phyloP scores from a whole-genome alignment of 2,888 invertebrate species.

The Gastracanthus pulcherrimus region DNA sequence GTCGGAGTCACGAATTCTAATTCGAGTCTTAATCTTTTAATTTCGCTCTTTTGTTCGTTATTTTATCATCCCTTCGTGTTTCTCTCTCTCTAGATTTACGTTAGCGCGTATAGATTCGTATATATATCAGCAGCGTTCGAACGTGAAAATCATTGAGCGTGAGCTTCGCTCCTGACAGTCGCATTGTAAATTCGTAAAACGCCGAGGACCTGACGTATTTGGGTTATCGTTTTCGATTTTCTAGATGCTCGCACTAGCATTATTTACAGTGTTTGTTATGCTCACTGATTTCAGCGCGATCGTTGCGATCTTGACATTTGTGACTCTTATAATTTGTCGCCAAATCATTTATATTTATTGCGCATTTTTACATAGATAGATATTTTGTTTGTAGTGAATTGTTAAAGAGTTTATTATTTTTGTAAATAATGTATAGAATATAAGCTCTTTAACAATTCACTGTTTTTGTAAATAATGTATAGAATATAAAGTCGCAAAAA shows the following conservation, averaged over 20 bases:
- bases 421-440: neutral
- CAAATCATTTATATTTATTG: constrained; percentile 18
- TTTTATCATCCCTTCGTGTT: neutral
- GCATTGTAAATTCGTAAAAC: constrained; percentile 48
- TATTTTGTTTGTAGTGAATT: neutral
- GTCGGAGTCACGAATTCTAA: too few species aligned
- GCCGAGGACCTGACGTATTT: constrained; percentile 41
- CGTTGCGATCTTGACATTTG: constrained; percentile 22
- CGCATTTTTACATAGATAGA: neutral
- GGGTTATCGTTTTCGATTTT: constrained; percentile 56
- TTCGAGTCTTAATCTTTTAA: too few species aligned
- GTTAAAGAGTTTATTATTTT: too few species aligned
- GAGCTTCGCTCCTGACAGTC: neutral
- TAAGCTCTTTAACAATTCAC: too few species aligned
- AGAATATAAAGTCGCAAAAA: too few species aligned
- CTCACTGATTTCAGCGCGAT: constrained; percentile 13
- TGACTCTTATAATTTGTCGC: constrained; percentile 28
- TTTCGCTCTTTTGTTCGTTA: neutral
- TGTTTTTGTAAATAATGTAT: neutral
- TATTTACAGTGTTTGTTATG: constrained; percentile 33
- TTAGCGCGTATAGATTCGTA: neutral
- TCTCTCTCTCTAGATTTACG: neutral
- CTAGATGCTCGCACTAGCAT: constrained; percentile 23
- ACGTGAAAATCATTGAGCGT: constrained; percentile 35
- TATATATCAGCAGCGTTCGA: neutral